A percentile compares a stretch with the other conserved stretches of the same genome.
Evolutionary conservation across 1,140 invertebrate genomes (phyloP).

Genomic region (Glossosoma conforme): DNA sequence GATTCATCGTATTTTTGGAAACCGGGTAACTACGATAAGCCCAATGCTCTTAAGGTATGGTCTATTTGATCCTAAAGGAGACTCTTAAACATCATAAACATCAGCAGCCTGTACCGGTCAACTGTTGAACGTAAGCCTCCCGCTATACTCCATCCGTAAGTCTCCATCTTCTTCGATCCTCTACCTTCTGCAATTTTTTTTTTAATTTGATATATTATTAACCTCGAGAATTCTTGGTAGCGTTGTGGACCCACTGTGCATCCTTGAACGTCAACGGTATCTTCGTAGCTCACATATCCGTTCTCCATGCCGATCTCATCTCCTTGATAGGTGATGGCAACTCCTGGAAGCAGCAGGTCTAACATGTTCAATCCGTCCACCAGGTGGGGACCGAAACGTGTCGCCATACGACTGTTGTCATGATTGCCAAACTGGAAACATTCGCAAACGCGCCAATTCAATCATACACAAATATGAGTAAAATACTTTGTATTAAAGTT

Average conservation of each 20-base stretch:
- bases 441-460: too few relatives aligned
- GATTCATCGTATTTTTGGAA: too few relatives aligned
- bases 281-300: conserved; percentile 52
- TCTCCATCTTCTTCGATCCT: too few relatives aligned
- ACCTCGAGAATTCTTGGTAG: conserved; percentile 30
- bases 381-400: conserved; percentile 56
- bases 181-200: neutral
- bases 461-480: too few relatives aligned
- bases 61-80: too few relatives aligned
- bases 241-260: conserved; percentile 34
- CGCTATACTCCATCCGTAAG: neutral
- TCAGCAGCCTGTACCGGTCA: too few relatives aligned
- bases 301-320: conserved; percentile 71
- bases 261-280: conserved; percentile 45
- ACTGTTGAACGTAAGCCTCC: too few relatives aligned
- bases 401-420: conserved; percentile 61
- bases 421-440: conserved; percentile 59
- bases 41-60: too few relatives aligned
- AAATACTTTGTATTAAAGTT: too few relatives aligned
- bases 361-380: conserved; percentile 62
- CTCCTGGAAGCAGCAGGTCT: conserved; percentile 61
- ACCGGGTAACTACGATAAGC: too few relatives aligned
- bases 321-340: conserved; percentile 66
- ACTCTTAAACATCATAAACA: too few relatives aligned
- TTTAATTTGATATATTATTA: conserved; percentile 17